phyloP scores from a whole-genome alignment of 92 coral and sea anemone species.

The Chrysogorgia sp. region DNA sequence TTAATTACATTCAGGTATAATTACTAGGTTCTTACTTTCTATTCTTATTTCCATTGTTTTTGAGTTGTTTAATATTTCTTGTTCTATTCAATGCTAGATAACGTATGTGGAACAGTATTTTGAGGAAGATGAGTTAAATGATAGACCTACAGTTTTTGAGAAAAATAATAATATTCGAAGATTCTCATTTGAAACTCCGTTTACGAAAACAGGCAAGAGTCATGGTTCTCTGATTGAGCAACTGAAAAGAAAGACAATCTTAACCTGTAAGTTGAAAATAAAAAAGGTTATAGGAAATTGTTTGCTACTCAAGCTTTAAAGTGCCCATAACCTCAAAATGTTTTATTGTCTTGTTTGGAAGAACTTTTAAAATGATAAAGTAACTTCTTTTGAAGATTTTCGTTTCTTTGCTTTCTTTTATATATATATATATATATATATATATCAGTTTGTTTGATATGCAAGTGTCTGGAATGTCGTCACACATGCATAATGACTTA shows the following conservation, averaged over 20 bases:
- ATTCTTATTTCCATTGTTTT: too few relatives aligned
- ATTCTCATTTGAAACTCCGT: slow-evolving; percentile 94
- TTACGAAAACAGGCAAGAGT: slow-evolving; percentile 93
- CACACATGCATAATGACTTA: too few relatives aligned
- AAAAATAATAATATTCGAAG: slow-evolving; percentile 91
- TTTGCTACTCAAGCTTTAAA: too few relatives aligned
- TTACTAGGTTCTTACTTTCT: not conserved
- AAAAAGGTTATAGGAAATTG: not conserved
- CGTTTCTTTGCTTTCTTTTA: too few relatives aligned
- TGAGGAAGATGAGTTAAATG: slow-evolving; percentile 82
- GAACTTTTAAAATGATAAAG: too few relatives aligned
- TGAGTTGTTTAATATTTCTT: not conserved
- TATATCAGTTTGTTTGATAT: too few relatives aligned
- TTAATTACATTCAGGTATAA: slow-evolving; percentile 40
- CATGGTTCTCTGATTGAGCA: slow-evolving; percentile 92
- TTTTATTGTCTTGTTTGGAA: too few relatives aligned
- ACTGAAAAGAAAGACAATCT: slow-evolving; percentile 91
- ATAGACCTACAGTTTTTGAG: slow-evolving; percentile 84
- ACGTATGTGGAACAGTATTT: slow-evolving; percentile 91
- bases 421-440: too few relatives aligned
- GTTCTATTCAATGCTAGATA: slow-evolving; percentile 53
- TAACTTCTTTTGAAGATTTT: too few relatives aligned
- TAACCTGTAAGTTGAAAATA: slow-evolving; percentile 74
- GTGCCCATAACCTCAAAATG: too few relatives aligned
- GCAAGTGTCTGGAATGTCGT: too few relatives aligned